A percentile compares a stretch with the other conserved stretches of the same genome.
Conservation (phyloP, 2,888 invertebrate genomes). For the Tiliacea aurago region DNA sequence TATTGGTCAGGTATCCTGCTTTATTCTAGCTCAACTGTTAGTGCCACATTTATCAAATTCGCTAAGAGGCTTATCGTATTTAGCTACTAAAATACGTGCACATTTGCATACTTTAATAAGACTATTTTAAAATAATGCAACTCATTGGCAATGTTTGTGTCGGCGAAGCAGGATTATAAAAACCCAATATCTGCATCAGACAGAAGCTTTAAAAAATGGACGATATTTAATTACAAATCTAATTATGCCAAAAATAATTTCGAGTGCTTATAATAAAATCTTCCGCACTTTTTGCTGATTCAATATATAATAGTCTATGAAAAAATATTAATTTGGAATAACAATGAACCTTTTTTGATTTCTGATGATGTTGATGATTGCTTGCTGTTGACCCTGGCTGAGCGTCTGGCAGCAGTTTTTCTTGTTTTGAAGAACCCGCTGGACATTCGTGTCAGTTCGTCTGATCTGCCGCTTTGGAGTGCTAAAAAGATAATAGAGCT, state of each 20-base stretch:
- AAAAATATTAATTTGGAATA: slow-evolving; percentile 57
- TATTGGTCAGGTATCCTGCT: slow-evolving; percentile 5
- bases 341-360: slow-evolving; percentile 83
- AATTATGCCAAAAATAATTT: slow-evolving; percentile 43
- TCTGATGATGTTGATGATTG: slow-evolving; percentile 85
- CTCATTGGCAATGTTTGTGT: slow-evolving; percentile 20
- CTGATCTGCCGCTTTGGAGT: slow-evolving; percentile 83
- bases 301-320: background rate
- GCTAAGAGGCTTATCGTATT: slow-evolving; percentile 21
- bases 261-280: slow-evolving; percentile 23
- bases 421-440: slow-evolving; percentile 93
- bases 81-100: slow-evolving; percentile 8
- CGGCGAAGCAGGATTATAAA: background rate
- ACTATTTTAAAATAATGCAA: slow-evolving; percentile 28
- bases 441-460: slow-evolving; percentile 87
- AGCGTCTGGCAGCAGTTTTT: slow-evolving; percentile 94
- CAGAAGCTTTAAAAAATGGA: background rate
- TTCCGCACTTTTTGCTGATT: slow-evolving; percentile 40
- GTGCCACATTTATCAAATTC: slow-evolving; percentile 33
- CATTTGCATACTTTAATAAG: slow-evolving; percentile 20
- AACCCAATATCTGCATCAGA: background rate
- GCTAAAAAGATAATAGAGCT: slow-evolving; percentile 83
- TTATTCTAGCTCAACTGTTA: slow-evolving; percentile 26
- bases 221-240: slow-evolving; percentile 52
- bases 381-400: slow-evolving; percentile 93